Base-by-base conservation (phyloP, 2,113 vertebrate species). In the Panthera leo region DNA sequence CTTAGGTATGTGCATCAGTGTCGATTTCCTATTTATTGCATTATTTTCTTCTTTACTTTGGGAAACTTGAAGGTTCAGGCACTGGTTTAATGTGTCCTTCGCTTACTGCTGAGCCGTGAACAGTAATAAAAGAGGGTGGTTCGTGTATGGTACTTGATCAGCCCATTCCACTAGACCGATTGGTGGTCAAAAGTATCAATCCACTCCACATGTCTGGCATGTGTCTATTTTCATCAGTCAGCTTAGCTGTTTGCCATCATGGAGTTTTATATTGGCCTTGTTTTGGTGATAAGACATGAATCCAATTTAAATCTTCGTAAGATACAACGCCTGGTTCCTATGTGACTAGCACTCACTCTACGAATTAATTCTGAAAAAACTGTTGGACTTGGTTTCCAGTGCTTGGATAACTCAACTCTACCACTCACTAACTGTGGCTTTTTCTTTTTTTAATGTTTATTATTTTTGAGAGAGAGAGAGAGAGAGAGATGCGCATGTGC, bases 131-230 rank as follows among this genome's bases (percentile, higher is more conserved):
- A 98, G 99, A 99, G 14, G 99, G 99, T 3, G 98, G 98, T 73
- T 98, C 98, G 9, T 99, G 99, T 95, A 99, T 97, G 2, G 99
- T 99, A 25, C 94, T 99, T 1, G 99, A 99, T 97, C 99, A 99
- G 98, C 99, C 99, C 55, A 98, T 99, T 80, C 99, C 99, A 13
- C 98, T 99, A 29, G 99, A 99, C 91, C 99, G 99, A 95, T 89
- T 99, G 85, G 98, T 98, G 73, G 95, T 99, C 94, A 99, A 98
- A 99, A 99, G 99, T 12, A 94, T 99, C 1, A 99, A 99, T 85
- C 98, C 97, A 0, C 0, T 98, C 93, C 98, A 99, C 0, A 0
- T 98, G 11, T 97, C 98, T 98, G 98, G 98, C 99, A 98, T 0
- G 78, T 92, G 55, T 84, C 42, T 4, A 0, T 19, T 71, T 65